A percentile compares a stretch with the other conserved stretches of the same genome.
These are phyloP conservation scores for Drosophila ironensis DNA, from an alignment of 1,140 invertebrate species.

Conservation along the genomic window DNA sequence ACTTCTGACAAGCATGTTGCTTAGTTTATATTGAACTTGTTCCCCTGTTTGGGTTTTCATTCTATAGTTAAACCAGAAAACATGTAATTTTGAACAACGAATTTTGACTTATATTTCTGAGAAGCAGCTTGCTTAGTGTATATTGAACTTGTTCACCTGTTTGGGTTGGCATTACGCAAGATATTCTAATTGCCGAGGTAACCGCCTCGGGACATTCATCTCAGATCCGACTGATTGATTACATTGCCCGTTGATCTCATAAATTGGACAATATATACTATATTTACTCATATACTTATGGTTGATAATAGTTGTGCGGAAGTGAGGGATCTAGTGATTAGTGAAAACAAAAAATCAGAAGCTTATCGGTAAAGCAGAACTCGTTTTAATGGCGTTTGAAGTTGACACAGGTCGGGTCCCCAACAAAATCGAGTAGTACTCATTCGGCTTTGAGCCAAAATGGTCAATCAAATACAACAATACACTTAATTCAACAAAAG, in stretches of 20 bases:
- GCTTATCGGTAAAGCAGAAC: conserved; percentile 2
- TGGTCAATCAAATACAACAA: conserved; percentile 32
- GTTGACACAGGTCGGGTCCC: conserved; percentile 33
- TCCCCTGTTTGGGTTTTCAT: conserved; percentile 26
- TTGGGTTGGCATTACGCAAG: conserved; percentile 32
- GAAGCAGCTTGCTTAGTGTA: neutral
- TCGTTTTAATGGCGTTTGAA: conserved; percentile 1
- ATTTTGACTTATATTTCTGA: neutral
- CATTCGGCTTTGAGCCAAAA: conserved; percentile 4
- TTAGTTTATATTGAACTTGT: conserved; percentile 3
- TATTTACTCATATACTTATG: too few relatives aligned
- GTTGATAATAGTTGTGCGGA: too few relatives aligned
- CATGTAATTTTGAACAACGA: neutral
- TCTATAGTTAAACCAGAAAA: too few relatives aligned
- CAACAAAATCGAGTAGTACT: neutral
- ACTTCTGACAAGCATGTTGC: neutral
- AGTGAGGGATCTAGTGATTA: too few relatives aligned
- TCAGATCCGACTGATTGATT: conserved; percentile 30
- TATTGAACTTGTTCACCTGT: too few relatives aligned
- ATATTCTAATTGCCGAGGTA: conserved; percentile 42
- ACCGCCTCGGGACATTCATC: conserved; percentile 33
- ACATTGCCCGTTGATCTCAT: conserved; percentile 31
- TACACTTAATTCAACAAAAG: conserved; percentile 27
- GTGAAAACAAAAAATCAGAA: too few relatives aligned
- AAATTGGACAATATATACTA: conserved; percentile 17